phyloP scores from a whole-genome alignment of 2,797 vertebrate genomes.

The Alauda arvensis region DNA sequence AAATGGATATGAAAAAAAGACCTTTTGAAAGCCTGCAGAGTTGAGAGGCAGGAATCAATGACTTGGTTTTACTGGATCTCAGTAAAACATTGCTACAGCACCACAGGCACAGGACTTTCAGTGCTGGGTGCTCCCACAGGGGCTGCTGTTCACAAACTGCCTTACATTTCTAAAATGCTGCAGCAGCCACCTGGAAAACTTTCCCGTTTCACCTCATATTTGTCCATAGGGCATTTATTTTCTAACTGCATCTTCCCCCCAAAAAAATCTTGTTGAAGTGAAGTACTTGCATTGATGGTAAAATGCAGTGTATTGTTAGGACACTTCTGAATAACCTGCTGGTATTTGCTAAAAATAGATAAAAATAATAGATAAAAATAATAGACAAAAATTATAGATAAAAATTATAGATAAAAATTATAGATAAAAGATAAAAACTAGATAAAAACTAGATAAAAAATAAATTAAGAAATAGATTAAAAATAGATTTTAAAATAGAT shows the following conservation, averaged over 20 bases:
- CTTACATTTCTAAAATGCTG: background rate
- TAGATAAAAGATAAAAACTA: background rate
- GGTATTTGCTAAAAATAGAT: background rate
- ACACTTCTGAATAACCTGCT: background rate
- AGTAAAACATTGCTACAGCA: background rate
- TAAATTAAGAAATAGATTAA: too few species aligned
- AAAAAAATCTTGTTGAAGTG: background rate
- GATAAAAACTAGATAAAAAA: too few species aligned
- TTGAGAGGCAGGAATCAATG: background rate
- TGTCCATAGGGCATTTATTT: background rate
- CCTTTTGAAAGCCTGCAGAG: background rate
- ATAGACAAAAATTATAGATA: too few species aligned
- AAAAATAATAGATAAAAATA: too few species aligned
- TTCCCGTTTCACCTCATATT: background rate
- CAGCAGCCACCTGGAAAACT: background rate
- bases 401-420: background rate
- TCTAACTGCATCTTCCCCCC: background rate
- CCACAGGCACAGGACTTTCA: background rate
- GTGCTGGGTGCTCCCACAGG: background rate
- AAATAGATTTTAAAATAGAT: too few species aligned
- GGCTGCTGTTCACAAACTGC: background rate
- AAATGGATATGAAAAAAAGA: background rate
- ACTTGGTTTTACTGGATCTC: background rate
- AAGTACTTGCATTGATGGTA: background rate
- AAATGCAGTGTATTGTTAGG: background rate